Percentiles rank a stretch among this genome's conserved stretches.
Conservation (phyloP, 2,797 vertebrate genomes). For the Tympanoctomys barrerae region DNA sequence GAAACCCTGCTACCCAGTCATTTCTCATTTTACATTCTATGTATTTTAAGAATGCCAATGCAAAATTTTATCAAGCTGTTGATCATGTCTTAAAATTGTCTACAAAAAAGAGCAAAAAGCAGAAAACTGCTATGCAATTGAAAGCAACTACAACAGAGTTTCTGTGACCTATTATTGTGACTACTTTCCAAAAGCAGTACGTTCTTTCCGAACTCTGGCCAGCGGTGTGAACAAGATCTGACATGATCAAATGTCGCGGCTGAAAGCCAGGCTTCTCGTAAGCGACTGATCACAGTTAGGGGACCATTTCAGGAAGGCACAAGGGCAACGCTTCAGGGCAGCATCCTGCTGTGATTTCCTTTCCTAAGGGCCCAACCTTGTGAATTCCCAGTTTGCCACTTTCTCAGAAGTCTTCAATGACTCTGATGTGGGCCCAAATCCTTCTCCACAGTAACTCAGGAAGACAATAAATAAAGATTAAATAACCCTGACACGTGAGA, state of each 20-base stretch:
- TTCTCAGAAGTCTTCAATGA: neutral
- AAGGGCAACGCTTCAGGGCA: neutral
- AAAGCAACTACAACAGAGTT: neutral
- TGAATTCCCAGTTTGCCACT: neutral
- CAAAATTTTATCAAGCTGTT: constrained; percentile 15
- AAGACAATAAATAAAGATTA: neutral
- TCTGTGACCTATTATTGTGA: neutral
- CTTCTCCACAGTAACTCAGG: neutral
- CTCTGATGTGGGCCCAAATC: neutral
- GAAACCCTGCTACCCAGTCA: neutral
- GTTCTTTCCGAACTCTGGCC: neutral
- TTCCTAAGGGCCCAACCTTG: constrained; percentile 20
- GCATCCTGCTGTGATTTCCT: neutral
- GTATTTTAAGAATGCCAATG: constrained; percentile 18
- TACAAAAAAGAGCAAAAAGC: neutral
- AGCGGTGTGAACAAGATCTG: neutral
- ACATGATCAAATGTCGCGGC: neutral
- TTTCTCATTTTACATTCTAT: neutral
- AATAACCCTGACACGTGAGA: neutral
- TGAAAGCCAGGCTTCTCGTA: neutral
- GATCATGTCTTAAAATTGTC: neutral
- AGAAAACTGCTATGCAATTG: neutral
- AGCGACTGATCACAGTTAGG: neutral
- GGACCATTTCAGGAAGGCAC: neutral
- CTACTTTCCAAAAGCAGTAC: neutral